Evolutionary conservation across 1,140 invertebrate genomes (phyloP).

Genomic region (Neodiprion pinetum): DNA sequence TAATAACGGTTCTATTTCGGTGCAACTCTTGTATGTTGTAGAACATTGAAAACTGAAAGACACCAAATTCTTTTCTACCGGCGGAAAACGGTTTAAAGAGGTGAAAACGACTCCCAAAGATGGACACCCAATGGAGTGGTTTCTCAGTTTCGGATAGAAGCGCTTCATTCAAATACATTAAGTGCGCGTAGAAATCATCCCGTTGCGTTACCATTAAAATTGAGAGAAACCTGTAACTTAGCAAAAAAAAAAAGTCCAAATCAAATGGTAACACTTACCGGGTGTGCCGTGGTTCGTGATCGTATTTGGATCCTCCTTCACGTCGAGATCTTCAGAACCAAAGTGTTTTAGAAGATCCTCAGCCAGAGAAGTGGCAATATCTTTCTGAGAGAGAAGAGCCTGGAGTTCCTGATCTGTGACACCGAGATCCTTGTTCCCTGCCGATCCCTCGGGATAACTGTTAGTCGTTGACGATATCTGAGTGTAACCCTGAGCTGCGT

Average conservation of each 20-base stretch:
- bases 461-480: conserved; percentile 57
- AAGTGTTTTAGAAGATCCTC: conserved; percentile 87
- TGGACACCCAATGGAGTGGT: too few species aligned
- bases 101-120: too few species aligned
- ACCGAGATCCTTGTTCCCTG: conserved; percentile 55
- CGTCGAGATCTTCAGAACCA: conserved; percentile 72
- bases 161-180: too few species aligned
- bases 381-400: conserved; percentile 74
- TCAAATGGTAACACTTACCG: too few species aligned
- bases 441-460: conserved; percentile 53
- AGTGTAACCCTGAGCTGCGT: conserved; percentile 54
- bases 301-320: conserved; percentile 67
- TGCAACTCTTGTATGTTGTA: too few species aligned
- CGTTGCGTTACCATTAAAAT: neutral
- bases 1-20: too few species aligned
- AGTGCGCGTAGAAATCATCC: too few species aligned
- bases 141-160: too few species aligned
- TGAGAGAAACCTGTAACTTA: neutral
- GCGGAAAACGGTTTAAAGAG: too few species aligned
- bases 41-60: too few species aligned
- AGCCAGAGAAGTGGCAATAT: conserved; percentile 79
- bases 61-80: too few species aligned
- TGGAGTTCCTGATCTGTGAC: conserved; percentile 76
- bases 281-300: conserved; percentile 44
- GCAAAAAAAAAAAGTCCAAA: neutral